Base-by-base conservation (phyloP, 2,113 vertebrate species). In the Nycticryphes semicollaris region DNA sequence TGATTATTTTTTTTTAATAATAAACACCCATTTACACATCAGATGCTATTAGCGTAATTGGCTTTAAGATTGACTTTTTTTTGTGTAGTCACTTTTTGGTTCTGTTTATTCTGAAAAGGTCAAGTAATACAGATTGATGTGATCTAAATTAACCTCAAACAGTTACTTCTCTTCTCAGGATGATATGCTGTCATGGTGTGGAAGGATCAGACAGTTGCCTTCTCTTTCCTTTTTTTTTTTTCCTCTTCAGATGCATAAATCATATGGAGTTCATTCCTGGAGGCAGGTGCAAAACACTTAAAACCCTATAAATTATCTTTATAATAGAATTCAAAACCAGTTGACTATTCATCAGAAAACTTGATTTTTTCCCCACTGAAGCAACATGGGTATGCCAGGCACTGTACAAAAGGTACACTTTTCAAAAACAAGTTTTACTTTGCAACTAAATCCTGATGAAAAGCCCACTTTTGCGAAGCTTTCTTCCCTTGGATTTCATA, bases 21-120 rank as follows among this genome's bases (percentile, higher is more conserved):
- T 95, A 97, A 96, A 92, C 73, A 96, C 70, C 89, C 77, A 97
- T 97, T 98, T 98, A 93, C 75, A 97, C 76, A 95, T 97, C 97
- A 97, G 84, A 94, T 94, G 70, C 63, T 96, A 88, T 97, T 97
- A 97, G 89, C 75, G 78, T 96, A 97, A 96, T 91, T 96, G 76
- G 74, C 91, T 96, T 96, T 91, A 95, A 91, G 78, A 97, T 15
- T 96, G 77, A 96, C 91, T 95, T 98, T 98, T 98, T 96, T 97
- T 95, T 96, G 76, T 87, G 84, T 97, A 94, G 96, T 98, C 96
- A 97, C 90, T 94, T 97, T 97, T 96, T 92, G 75, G 67, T 96
- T 98, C 84, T 95, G 57, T 97, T 97, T 96, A 96, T 93, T 93
- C 48, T 94, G 90, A 98, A 97, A 98, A 98, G 97, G 95, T 96